Evolutionary conservation across 2,113 vertebrate genomes (phyloP), one percentile per base, ranked within the genome.

Genomic region (Platysteira castanea): DNA sequence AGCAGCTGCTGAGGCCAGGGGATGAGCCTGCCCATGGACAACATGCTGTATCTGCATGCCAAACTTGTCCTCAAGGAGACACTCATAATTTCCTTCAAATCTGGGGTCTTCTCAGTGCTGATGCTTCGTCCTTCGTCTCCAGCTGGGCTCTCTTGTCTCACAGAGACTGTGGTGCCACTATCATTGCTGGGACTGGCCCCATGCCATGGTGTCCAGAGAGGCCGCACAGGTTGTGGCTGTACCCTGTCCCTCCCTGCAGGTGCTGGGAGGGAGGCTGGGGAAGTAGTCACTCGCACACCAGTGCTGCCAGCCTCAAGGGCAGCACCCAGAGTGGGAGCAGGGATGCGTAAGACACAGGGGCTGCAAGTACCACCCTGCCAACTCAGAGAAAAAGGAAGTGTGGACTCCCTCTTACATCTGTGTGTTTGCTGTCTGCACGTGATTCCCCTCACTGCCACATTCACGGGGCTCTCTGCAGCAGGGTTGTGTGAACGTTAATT

Each of bases 131-230:
- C 44, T 37, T 89, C 23, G 21, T 8, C 8, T 37, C 28, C 22
- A 33, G 0, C 56, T 47, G 27, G 27, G 4, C 4, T 13, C 13
- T 73, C 59, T 42, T 47, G 7, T 49, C 64, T 52, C 13, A 0
- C 16, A n/a, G 50, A 0, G 0, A 3, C 18, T 67, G 61, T 22
- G 15, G 37, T 82, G 35, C 31, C 59, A 37, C 18, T 37, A 0
- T 5, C 1, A 1, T 7, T 77, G 14, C 31, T 70, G 73, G 5
- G 10, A 8, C 46, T 35, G 16, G 9, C 47, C 31, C 37, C 2
- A 0, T 6, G 6, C 15, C 0, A 0, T 0, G 0, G 18, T n/a
- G 15, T 15, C 22, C 5, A 4, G 23, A 31, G 63, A 42, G n/a
- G 5, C 13, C 20, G 9, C 2, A 0, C 1, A 1, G 2, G 18